Evolutionary conservation across 2,888 invertebrate species (phyloP).

Genomic region (Antheraea yamamai): DNA sequence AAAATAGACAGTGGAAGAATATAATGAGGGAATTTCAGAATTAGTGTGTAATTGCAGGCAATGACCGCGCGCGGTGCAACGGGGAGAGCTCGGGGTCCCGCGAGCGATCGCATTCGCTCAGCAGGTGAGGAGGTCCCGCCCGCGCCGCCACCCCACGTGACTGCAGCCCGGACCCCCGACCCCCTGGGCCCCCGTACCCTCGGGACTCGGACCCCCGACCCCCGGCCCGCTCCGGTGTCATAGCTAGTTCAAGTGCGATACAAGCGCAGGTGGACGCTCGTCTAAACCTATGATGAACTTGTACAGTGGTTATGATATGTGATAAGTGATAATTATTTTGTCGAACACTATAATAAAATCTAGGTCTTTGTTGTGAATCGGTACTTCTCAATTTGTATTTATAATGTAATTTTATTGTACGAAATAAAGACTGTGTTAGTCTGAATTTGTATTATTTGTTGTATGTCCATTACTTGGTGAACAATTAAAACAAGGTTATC

Average conservation of each 20-base stretch:
- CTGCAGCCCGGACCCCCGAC: constrained; percentile 22
- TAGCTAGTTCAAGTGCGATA: constrained; percentile 25
- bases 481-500: background rate
- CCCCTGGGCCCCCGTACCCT: constrained; percentile 20
- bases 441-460: constrained; percentile 38
- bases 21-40: background rate
- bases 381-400: constrained; percentile 82
- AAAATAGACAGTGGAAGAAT: background rate
- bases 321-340: constrained; percentile 78
- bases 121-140: constrained; percentile 83
- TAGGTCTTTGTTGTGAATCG: constrained; percentile 80
- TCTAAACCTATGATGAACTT: constrained; percentile 42
- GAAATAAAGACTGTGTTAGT: constrained; percentile 79
- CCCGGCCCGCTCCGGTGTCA: constrained; percentile 20
- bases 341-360: constrained; percentile 66
- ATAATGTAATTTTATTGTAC: constrained; percentile 71
- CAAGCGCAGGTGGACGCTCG: constrained; percentile 28
- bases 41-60: constrained; percentile 55
- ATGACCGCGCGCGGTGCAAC: constrained; percentile 70
- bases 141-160: constrained; percentile 32
- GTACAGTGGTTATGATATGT: constrained; percentile 71
- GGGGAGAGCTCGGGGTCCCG: constrained; percentile 66
- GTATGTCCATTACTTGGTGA: constrained; percentile 35
- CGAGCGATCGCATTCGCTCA: constrained; percentile 84
- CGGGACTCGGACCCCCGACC: too few relatives aligned